These are phyloP conservation scores for Regulus satrapa DNA, from an alignment of 2,113 vertebrate species.

Conservation along the genomic window DNA sequence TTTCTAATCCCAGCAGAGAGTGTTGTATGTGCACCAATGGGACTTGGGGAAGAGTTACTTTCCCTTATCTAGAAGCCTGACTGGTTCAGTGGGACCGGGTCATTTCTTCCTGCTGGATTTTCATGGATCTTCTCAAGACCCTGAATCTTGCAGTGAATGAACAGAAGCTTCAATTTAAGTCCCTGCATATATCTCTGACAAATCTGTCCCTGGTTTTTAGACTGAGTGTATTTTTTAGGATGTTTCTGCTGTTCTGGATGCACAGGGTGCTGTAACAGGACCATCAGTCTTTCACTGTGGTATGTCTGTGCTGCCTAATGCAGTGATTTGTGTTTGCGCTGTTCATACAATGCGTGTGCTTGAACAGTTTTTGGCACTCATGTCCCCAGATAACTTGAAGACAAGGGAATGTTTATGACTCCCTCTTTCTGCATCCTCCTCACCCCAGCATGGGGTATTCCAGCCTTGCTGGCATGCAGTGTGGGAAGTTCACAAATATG, in stretches of 20 bases:
- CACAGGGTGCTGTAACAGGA: not conserved
- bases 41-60: not conserved
- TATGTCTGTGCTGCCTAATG: not conserved
- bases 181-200: not conserved
- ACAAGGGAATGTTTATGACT: not conserved
- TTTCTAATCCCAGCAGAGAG: not conserved
- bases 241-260: not conserved
- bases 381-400: not conserved
- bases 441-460: not conserved
- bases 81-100: not conserved
- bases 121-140: not conserved
- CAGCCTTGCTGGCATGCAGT: not conserved
- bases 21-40: not conserved
- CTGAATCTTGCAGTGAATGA: not conserved
- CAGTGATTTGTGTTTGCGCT: not conserved
- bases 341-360: not conserved
- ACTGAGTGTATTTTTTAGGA: not conserved
- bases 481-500: not conserved
- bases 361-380: not conserved
- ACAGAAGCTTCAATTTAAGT: not conserved
- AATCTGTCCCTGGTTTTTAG: not conserved
- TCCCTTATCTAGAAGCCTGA: not conserved
- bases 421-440: fast-evolving
- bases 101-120: not conserved
- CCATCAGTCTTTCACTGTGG: not conserved